A percentile compares a stretch with the other conserved stretches of the same genome.
Conservation (phyloP, 2,888 invertebrate genomes). For the Ormyrus pomaceus region DNA sequence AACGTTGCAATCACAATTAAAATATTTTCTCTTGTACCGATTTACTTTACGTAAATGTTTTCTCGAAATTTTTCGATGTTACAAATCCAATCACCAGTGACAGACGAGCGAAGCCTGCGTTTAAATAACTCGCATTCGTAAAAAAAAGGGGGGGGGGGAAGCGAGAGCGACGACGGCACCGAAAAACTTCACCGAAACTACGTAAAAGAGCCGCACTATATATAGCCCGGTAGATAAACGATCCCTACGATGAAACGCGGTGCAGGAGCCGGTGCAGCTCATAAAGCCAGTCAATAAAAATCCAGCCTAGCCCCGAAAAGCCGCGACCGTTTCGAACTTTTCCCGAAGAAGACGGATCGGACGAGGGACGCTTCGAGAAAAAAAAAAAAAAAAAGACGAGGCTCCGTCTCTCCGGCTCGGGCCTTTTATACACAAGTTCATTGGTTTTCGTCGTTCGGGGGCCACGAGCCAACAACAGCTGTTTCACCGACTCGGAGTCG, state of each 20-base stretch:
- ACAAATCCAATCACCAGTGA: no score
- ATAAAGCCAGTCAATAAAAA: slow-evolving; percentile 45
- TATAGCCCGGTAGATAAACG: neutral
- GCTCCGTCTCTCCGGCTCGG: neutral
- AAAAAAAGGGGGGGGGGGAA: no score
- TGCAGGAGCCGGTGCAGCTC: slow-evolving; percentile 1
- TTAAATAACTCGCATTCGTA: no score
- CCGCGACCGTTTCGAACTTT: slow-evolving; percentile 1
- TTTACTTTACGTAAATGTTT: no score
- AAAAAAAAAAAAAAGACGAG: no score
- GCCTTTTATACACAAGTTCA: slow-evolving; percentile 41
- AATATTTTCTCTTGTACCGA: no score
- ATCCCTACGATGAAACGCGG: neutral
- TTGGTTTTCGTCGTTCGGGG: slow-evolving; percentile 29
- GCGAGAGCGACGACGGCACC: no score
- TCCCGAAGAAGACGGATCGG: slow-evolving; percentile 33
- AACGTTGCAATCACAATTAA: no score
- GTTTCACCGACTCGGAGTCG: neutral
- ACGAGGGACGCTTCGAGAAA: neutral
- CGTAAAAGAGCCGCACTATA: no score
- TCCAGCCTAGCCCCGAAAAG: slow-evolving; percentile 12
- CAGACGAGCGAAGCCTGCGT: no score
- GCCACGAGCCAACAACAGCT: slow-evolving; percentile 48
- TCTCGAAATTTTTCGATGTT: no score
- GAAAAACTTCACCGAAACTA: no score